phyloP scores from a whole-genome alignment of 2,113 vertebrate species.

The Megaceryle torquata region DNA sequence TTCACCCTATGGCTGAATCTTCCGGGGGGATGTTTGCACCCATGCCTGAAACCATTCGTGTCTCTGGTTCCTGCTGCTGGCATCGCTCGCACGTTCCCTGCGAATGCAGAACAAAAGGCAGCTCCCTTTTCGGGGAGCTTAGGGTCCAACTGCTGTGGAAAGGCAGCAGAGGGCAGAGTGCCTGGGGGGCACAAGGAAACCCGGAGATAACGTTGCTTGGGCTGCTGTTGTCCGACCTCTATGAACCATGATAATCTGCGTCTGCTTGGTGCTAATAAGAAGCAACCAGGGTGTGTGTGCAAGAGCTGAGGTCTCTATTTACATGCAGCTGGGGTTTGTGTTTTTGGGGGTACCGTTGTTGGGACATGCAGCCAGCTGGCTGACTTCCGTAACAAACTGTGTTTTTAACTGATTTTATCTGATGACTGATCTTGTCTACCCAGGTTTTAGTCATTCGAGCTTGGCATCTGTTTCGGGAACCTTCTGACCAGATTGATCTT shows the following conservation, averaged over 20 bases:
- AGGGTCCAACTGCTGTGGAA: background rate
- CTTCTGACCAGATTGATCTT: conserved; percentile 30
- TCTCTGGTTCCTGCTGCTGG: conserved; percentile 24
- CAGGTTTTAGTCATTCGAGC: conserved; percentile 35
- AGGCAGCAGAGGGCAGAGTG: background rate
- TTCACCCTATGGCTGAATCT: conserved; percentile 58
- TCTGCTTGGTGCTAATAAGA: background rate
- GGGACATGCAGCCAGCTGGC: background rate
- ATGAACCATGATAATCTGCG: background rate
- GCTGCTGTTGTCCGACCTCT: background rate
- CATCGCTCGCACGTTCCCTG: background rate
- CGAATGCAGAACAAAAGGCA: conserved; percentile 11
- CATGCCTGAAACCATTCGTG: background rate
- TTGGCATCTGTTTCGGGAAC: conserved; percentile 14
- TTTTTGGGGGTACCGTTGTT: background rate
- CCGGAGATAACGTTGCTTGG: conserved; percentile 31
- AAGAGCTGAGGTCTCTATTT: background rate
- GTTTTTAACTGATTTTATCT: conserved; percentile 41
- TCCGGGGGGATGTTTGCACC: background rate
- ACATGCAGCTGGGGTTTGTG: background rate
- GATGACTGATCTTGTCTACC: conserved; percentile 23
- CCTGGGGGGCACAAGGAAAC: conserved; percentile 33
- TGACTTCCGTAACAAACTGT: background rate
- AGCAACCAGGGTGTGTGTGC: background rate
- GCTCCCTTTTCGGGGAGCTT: background rate